phyloP scores from a whole-genome alignment of 2,113 vertebrate species.

The Mungos mungo region DNA sequence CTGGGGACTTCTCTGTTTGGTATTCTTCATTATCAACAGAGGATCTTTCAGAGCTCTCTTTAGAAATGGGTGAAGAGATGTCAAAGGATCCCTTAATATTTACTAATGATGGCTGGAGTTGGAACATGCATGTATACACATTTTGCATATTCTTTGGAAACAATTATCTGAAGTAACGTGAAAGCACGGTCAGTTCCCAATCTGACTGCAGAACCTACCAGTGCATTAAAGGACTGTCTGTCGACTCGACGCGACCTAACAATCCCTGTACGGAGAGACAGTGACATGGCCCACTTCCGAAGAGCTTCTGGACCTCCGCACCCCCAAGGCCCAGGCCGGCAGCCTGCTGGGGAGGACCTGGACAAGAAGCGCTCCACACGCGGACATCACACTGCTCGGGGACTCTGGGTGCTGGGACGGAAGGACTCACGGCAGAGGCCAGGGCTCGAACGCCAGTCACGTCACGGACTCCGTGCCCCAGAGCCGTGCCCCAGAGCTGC shows the following conservation, averaged over 20 bases:
- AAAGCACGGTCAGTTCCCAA: not conserved
- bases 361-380: not conserved
- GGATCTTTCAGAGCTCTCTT: not conserved
- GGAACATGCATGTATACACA: not conserved
- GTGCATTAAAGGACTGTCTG: not conserved
- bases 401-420: fast-evolving
- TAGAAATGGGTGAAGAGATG: not conserved
- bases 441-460: fast-evolving
- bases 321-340: fast-evolving
- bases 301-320: not conserved
- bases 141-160: not conserved
- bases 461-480: not conserved
- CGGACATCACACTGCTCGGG: too few species aligned
- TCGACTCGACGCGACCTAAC: not conserved
- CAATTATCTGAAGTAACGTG: not conserved
- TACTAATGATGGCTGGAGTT: not conserved
- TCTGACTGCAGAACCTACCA: not conserved
- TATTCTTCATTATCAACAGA: not conserved
- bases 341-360: fast-evolving
- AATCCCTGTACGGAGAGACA: not conserved
- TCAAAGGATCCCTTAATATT: not conserved
- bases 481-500: not conserved
- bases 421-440: too few species aligned
- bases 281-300: not conserved
- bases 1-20: not conserved